Evolutionary conservation across 2,113 vertebrate species (phyloP).

Genomic region (Tenrec ecaudatus): DNA sequence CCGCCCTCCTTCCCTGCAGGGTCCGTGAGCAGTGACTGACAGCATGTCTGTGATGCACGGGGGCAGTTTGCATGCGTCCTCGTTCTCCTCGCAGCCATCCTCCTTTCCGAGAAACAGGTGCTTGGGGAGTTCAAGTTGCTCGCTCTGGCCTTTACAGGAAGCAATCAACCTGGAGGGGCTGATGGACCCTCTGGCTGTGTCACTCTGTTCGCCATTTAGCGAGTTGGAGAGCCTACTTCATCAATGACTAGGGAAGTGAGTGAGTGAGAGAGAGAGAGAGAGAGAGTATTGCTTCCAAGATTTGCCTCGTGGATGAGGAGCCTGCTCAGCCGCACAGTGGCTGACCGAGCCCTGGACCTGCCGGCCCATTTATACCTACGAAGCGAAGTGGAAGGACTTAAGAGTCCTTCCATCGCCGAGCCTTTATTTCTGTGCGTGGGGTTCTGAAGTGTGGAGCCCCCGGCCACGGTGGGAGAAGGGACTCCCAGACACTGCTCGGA

Average conservation of each 20-base stretch:
- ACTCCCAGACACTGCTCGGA: not conserved
- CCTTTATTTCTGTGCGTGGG: not conserved
- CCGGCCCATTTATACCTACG: not conserved
- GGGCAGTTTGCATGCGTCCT: not conserved
- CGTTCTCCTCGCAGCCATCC: not conserved
- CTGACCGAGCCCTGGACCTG: not conserved
- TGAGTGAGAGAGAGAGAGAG: not conserved
- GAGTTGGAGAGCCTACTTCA: not conserved
- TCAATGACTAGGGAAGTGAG: not conserved
- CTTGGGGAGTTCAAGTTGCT: not conserved
- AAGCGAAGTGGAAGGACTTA: not conserved
- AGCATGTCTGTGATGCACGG: not conserved
- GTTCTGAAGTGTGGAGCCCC: not conserved
- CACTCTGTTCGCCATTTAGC: not conserved
- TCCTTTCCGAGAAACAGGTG: not conserved
- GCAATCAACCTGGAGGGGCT: not conserved
- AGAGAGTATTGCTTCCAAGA: not conserved
- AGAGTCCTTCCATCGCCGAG: not conserved
- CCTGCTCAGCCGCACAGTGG: not conserved
- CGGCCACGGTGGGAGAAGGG: not conserved
- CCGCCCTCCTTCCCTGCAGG: not conserved
- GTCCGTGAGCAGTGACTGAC: not conserved
- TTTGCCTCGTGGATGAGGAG: not conserved
- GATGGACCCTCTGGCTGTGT: not conserved
- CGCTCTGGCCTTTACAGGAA: not conserved